Percentiles rank a stretch among this genome's conserved stretches.
phyloP scores from a whole-genome alignment of 2,113 vertebrate genomes.

The Oxyura jamaicensis region DNA sequence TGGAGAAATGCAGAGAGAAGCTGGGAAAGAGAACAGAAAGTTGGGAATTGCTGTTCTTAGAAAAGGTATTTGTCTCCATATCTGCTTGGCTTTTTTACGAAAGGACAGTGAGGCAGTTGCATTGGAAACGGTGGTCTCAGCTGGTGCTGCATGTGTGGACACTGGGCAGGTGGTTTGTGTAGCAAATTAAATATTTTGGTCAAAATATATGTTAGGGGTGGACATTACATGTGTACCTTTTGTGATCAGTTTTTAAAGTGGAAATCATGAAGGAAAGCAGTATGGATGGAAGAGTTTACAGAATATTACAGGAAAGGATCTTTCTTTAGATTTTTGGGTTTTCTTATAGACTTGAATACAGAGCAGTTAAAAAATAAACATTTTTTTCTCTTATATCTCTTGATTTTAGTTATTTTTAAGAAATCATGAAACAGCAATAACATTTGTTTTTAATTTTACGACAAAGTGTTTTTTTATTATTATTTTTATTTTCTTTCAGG shows the following conservation, averaged over 20 bases:
- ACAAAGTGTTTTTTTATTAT: not conserved
- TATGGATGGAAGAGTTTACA: not conserved
- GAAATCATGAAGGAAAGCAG: not conserved
- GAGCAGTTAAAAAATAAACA: not conserved
- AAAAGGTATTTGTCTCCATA: constrained; percentile 55
- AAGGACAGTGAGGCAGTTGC: not conserved
- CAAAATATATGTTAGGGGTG: not conserved
- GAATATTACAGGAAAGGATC: not conserved
- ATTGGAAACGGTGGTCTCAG: not conserved
- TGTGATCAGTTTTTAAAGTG: not conserved
- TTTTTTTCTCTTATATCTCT: not conserved
- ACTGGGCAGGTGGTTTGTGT: not conserved
- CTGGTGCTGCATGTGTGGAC: not conserved
- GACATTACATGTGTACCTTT: not conserved
- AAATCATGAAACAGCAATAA: not conserved
- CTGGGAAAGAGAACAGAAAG: constrained; percentile 23
- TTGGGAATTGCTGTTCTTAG: constrained; percentile 24
- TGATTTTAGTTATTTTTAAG: not conserved
- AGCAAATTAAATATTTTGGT: not conserved
- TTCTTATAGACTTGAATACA: not conserved
- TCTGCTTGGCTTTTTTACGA: constrained; percentile 20
- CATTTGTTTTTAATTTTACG: not conserved
- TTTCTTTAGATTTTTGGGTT: not conserved
- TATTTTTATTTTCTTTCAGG: not conserved
- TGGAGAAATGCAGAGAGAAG: constrained; percentile 31